Evolutionary conservation across 1,140 invertebrate genomes (phyloP).

Genomic region (Trigoniulus corallinus): DNA sequence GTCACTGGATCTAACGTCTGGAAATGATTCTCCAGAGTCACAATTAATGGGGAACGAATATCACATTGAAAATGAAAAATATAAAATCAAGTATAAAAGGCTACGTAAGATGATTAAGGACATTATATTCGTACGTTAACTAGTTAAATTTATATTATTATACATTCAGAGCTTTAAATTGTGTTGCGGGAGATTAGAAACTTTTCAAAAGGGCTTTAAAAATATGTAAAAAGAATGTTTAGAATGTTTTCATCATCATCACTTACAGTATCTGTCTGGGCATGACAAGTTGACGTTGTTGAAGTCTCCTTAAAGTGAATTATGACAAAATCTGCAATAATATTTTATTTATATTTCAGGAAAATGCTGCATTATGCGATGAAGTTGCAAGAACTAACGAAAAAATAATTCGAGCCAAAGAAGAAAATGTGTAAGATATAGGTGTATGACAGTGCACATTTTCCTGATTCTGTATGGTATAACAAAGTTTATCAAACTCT

Average conservation of each 20-base stretch:
- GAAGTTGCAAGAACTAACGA: conserved; percentile 58
- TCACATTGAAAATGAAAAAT: not conserved
- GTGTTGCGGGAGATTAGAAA: too few species aligned
- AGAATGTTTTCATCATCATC: too few species aligned
- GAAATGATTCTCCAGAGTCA: not conserved
- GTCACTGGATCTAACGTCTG: too few species aligned
- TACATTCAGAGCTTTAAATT: too few species aligned
- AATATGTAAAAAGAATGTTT: too few species aligned
- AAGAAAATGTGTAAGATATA: conserved; percentile 52
- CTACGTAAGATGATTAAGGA: not conserved
- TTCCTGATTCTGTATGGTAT: too few species aligned
- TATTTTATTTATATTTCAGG: conserved; percentile 36
- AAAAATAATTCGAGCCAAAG: conserved; percentile 49
- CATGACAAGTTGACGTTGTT: not conserved
- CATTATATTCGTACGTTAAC: not conserved
- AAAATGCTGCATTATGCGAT: conserved; percentile 64
- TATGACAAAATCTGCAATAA: too few species aligned
- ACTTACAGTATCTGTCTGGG: too few species aligned
- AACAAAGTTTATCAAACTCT: conserved; percentile 3
- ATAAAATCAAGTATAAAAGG: not conserved
- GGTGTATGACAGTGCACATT: not conserved
- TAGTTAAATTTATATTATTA: not conserved
- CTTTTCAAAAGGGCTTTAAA: too few species aligned
- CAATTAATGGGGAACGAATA: not conserved
- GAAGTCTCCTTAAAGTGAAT: not conserved